Evolutionary conservation across 2,797 vertebrate species (phyloP).

Genomic region (Microhierax caerulescens): DNA sequence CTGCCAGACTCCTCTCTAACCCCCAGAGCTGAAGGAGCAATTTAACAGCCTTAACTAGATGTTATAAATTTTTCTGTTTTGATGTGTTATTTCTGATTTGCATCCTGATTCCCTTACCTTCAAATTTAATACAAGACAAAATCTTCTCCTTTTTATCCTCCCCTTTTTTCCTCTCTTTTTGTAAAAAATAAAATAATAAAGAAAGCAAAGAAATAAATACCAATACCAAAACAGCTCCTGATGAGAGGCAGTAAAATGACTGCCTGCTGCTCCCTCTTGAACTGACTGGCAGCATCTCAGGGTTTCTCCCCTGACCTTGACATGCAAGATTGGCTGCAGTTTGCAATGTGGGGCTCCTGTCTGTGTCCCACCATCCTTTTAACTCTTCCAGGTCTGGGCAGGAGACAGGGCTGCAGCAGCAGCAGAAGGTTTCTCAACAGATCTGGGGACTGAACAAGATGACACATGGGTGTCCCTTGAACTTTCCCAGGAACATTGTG

Average conservation of each 20-base stretch:
- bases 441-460: not conserved
- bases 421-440: not conserved
- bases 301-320: not conserved
- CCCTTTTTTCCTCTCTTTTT: not conserved
- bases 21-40: slow-evolving; percentile 41
- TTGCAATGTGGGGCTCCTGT: not conserved
- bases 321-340: not conserved
- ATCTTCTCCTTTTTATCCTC: slow-evolving; percentile 34
- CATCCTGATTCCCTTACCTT: slow-evolving; percentile 63
- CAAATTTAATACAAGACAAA: slow-evolving; percentile 58
- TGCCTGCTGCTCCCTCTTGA: slow-evolving; percentile 16
- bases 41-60: slow-evolving; percentile 70
- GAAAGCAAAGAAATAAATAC: slow-evolving; percentile 46
- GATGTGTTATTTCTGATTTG: slow-evolving; percentile 65
- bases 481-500: not conserved
- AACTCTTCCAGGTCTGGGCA: not conserved
- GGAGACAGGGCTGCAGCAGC: not conserved
- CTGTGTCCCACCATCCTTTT: not conserved
- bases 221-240: not conserved
- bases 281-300: not conserved
- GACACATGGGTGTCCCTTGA: not conserved
- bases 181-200: slow-evolving; percentile 11
- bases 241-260: slow-evolving; percentile 26
- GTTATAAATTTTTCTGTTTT: slow-evolving; percentile 57
- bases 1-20: slow-evolving; percentile 20